These are phyloP conservation scores for Anthopleura sola DNA, from an alignment of 64 coral and sea anemone genomes.

Conservation along the genomic window DNA sequence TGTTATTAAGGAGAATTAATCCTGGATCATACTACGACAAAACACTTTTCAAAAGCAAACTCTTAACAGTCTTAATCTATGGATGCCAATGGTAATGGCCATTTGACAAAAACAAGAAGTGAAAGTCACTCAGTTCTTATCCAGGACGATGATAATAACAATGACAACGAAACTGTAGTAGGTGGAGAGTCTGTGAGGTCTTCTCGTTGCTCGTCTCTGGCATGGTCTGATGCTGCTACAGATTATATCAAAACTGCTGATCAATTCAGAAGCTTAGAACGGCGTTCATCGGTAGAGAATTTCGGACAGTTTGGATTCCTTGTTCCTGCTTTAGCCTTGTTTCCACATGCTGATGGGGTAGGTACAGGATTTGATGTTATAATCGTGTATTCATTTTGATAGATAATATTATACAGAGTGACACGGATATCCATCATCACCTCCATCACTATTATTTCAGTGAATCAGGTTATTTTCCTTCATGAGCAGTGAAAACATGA, in stretches of 20 bases:
- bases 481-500: too few relatives aligned
- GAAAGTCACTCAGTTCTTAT: background rate
- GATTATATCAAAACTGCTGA: background rate
- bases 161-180: background rate
- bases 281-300: conserved; percentile 82
- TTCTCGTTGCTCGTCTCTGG: conserved; percentile 37
- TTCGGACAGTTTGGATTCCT: conserved; percentile 93
- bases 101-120: background rate
- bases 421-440: background rate
- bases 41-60: background rate
- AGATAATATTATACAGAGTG: background rate
- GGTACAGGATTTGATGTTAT: background rate
- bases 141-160: conserved; percentile 4
- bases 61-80: background rate
- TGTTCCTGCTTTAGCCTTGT: conserved; percentile 71
- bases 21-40: background rate
- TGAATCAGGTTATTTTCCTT: too few relatives aligned
- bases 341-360: conserved; percentile 86
- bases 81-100: background rate
- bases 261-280: conserved; percentile 62
- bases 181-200: conserved; percentile 1
- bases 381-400: too few relatives aligned
- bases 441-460: background rate
- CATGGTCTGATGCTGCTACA: background rate
- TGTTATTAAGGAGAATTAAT: background rate